A percentile compares a stretch with the other conserved stretches of the same genome.
phyloP scores from a whole-genome alignment of 2,797 vertebrate genomes.

The Geotrypetes seraphini region DNA sequence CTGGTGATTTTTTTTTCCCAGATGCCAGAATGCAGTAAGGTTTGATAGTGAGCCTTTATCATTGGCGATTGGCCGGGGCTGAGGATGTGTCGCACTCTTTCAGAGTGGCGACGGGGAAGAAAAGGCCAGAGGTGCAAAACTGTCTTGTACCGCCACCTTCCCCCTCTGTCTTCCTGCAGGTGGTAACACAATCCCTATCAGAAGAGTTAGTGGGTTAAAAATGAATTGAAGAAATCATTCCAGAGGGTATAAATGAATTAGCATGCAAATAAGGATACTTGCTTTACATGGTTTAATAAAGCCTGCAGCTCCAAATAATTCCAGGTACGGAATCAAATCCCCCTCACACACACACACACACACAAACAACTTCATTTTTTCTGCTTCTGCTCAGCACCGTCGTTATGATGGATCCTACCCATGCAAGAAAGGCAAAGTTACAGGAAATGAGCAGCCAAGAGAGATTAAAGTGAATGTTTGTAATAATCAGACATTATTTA shows the following conservation, averaged over 20 bases:
- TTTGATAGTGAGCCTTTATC: too few relatives aligned
- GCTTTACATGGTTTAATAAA: slow-evolving; percentile 90
- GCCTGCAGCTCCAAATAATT: slow-evolving; percentile 80
- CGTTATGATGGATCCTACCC: slow-evolving; percentile 7
- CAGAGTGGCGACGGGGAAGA: too few relatives aligned
- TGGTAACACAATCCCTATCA: slow-evolving; percentile 53
- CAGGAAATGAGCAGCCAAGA: not conserved
- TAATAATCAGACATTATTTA: slow-evolving; percentile 16
- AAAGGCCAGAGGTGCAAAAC: not conserved
- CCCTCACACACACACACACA: too few relatives aligned
- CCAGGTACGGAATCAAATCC: slow-evolving; percentile 51
- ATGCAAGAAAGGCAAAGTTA: slow-evolving; percentile 1
- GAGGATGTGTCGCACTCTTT: too few relatives aligned
- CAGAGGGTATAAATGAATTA: slow-evolving; percentile 94
- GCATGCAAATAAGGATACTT: slow-evolving; percentile 98
- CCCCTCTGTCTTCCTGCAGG: too few relatives aligned
- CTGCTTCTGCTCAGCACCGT: slow-evolving; percentile 24
- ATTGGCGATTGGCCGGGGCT: too few relatives aligned
- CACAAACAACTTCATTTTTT: slow-evolving; percentile 54
- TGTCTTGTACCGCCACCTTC: not conserved
- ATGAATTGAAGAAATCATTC: slow-evolving; percentile 87
- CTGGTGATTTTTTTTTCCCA: too few relatives aligned
- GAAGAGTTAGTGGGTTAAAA: slow-evolving; percentile 74
- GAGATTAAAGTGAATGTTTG: slow-evolving; percentile 1
- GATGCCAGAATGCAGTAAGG: too few relatives aligned